Percentiles rank a stretch among this genome's conserved stretches.
Evolutionary conservation across 2,113 vertebrate genomes (phyloP).

Genomic region (Callionymus lyra): DNA sequence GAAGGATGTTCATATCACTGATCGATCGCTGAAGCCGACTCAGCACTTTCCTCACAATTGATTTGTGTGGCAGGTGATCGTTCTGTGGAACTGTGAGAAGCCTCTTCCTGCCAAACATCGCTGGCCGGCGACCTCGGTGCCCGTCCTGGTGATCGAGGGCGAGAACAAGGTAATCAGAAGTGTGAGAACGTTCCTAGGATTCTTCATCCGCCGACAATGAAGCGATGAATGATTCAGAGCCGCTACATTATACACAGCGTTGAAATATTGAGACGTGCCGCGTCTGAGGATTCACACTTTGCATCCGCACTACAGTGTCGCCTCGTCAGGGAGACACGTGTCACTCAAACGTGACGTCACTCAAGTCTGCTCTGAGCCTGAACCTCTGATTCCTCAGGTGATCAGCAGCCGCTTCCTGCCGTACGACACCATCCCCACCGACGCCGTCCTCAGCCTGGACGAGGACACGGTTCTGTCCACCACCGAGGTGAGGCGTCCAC

Average conservation of each 20-base stretch:
- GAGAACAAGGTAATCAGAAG: conserved; percentile 81
- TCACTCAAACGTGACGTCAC: too few relatives aligned
- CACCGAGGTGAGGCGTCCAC: conserved; percentile 75
- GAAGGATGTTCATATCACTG: too few relatives aligned
- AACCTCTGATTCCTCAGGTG: conserved; percentile 64
- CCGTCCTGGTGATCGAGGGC: conserved; percentile 87
- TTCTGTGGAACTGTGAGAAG: conserved; percentile 99
- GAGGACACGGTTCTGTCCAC: conserved; percentile 98
- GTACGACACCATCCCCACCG: conserved; percentile 86
- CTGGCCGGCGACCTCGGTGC: conserved; percentile 90
- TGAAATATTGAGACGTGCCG: too few relatives aligned
- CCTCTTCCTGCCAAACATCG: conserved; percentile 91
- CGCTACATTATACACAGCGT: too few relatives aligned
- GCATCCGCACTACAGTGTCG: too few relatives aligned
- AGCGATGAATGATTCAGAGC: too few relatives aligned
- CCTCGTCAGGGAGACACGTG: too few relatives aligned
- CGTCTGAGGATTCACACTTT: too few relatives aligned
- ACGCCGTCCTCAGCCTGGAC: conserved; percentile 91
- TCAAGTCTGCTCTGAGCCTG: neutral
- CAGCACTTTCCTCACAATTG: too few relatives aligned
- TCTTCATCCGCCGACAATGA: too few relatives aligned
- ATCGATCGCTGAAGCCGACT: too few relatives aligned
- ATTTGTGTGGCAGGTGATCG: conserved; percentile 76
- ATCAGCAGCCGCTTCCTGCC: conserved; percentile 97
- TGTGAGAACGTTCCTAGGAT: too few relatives aligned